These are phyloP conservation scores for Helicorthomorpha holstii DNA, from an alignment of 1,140 invertebrate genomes.

Conservation along the genomic window DNA sequence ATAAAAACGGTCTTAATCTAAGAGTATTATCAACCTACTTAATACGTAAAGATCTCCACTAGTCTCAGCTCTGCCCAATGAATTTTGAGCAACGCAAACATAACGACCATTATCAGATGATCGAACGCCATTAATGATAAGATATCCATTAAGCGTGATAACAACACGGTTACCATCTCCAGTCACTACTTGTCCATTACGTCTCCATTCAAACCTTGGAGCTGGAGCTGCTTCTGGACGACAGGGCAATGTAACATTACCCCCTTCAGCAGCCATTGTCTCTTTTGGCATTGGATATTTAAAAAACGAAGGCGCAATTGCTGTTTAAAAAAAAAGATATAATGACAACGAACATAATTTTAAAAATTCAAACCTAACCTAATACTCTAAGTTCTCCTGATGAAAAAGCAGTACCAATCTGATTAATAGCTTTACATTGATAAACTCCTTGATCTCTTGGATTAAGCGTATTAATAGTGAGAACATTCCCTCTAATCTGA, in stretches of 20 bases:
- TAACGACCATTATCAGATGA: conserved; percentile 75
- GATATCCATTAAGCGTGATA: conserved; percentile 63
- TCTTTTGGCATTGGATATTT: conserved; percentile 74
- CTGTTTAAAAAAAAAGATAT: conserved; percentile 25
- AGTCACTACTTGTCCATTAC: conserved; percentile 63
- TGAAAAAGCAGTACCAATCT: conserved; percentile 66
- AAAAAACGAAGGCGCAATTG: conserved; percentile 72
- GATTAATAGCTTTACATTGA: conserved; percentile 80
- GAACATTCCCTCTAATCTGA: conserved; percentile 59
- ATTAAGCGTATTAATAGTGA: conserved; percentile 61
- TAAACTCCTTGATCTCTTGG: conserved; percentile 84
- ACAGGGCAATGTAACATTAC: conserved; percentile 81
- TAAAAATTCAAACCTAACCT: conserved; percentile 29
- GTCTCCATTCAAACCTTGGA: conserved; percentile 78
- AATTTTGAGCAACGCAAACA: conserved; percentile 69
- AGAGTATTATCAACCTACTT: conserved; percentile 38
- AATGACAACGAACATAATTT: background rate
- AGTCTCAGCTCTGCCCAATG: conserved; percentile 54
- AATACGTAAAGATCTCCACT: conserved; percentile 66
- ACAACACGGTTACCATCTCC: conserved; percentile 49
- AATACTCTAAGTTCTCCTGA: conserved; percentile 77
- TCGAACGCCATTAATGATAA: conserved; percentile 71
- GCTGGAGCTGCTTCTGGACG: conserved; percentile 84
- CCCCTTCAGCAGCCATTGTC: conserved; percentile 73
- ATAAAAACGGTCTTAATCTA: background rate